Conservation (phyloP, 2,888 invertebrate species). For the Zaprionus obscuricornis region DNA sequence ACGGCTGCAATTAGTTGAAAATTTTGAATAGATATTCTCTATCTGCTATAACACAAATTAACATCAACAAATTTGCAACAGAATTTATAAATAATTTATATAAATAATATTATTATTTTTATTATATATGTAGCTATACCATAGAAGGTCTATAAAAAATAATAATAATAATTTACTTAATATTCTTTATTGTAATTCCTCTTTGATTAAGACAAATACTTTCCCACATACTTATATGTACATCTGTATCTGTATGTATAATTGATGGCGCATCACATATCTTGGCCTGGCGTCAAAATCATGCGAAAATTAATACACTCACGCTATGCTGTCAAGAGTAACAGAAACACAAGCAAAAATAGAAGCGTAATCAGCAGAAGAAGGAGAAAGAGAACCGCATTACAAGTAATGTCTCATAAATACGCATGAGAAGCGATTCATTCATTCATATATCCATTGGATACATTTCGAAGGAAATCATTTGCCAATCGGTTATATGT, state of each 20-base stretch:
- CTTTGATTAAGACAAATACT: neutral
- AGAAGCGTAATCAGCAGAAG: neutral
- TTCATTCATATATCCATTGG: constrained; percentile 35
- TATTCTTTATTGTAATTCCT: too few species aligned
- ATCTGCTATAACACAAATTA: too few species aligned
- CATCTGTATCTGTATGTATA: neutral
- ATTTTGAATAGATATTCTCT: too few species aligned
- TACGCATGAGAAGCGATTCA: constrained; percentile 67
- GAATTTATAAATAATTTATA: too few species aligned
- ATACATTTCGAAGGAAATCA: constrained; percentile 65
- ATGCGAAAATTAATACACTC: constrained; percentile 58
- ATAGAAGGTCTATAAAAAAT: too few species aligned
- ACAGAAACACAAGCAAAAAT: constrained; percentile 31
- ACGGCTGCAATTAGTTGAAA: too few species aligned
- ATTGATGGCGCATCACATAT: constrained; percentile 7
- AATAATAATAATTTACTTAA: too few species aligned
- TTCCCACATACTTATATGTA: neutral
- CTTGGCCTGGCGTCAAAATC: constrained; percentile 57
- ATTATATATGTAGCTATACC: too few species aligned
- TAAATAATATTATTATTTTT: too few species aligned
- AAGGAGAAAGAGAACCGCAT: constrained; percentile 4
- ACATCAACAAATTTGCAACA: too few species aligned
- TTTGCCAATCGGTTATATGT: too few species aligned
- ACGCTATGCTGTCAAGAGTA: constrained; percentile 54
- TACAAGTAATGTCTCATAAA: constrained; percentile 56